phyloP scores from a whole-genome alignment of 2,888 invertebrate genomes.

The Salpingus planirostris region DNA sequence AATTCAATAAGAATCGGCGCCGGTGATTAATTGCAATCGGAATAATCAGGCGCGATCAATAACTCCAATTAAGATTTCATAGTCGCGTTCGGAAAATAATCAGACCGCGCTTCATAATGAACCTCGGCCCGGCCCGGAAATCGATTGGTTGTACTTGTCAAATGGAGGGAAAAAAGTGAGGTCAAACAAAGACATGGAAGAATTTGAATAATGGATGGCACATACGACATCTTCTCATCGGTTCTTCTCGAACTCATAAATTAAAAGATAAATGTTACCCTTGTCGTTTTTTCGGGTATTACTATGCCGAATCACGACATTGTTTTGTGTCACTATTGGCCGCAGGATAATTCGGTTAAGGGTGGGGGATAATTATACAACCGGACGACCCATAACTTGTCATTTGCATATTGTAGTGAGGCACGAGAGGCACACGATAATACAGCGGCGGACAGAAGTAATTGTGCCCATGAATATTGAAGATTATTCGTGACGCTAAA shows the following conservation, averaged over 20 bases:
- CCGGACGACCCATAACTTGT: conserved; percentile 19
- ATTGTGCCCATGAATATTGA: conserved; percentile 23
- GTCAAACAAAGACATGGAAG: no score
- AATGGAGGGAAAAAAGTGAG: no score
- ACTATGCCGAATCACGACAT: conserved; percentile 16
- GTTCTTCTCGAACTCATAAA: conserved; percentile 2
- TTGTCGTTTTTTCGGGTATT: conserved; percentile 9
- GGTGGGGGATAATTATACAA: conserved; percentile 19
- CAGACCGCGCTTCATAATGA: background rate
- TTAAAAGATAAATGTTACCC: conserved; percentile 13
- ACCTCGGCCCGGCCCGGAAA: conserved; percentile 4
- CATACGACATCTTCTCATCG: no score
- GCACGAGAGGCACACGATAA: conserved; percentile 16
- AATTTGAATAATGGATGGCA: no score
- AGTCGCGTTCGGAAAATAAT: conserved; percentile 4
- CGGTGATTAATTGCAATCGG: conserved; percentile 14
- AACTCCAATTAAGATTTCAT: no score
- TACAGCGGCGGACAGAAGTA: conserved; percentile 13
- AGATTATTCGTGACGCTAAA: conserved; percentile 23
- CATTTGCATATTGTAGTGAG: conserved; percentile 21
- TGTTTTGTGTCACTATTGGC: conserved; percentile 18
- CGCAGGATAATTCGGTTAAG: conserved; percentile 17
- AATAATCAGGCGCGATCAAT: conserved; percentile 16
- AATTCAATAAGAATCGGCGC: conserved; percentile 11
- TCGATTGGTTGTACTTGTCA: conserved; percentile 7